Base-by-base conservation (phyloP, 2,797 vertebrate species). In the Hippocampus kuda region DNA sequence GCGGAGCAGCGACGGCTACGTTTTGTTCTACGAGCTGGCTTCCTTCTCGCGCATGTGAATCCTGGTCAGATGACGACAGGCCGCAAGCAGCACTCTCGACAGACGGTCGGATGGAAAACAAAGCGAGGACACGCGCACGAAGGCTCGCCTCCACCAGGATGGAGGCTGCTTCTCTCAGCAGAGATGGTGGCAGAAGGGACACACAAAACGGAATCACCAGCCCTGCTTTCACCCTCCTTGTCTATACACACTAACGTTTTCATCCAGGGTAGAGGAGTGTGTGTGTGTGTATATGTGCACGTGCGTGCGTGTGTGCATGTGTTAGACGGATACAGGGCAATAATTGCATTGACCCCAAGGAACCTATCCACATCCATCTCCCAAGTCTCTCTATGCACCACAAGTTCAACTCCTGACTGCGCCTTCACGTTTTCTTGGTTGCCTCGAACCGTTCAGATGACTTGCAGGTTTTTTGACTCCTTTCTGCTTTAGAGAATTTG, bases 1-100 rank as follows among this genome's bases (percentile, higher is more conserved):
- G 76, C 94, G 93, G 86, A 94, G 94, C 92, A 98, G 95, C 16
- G 96, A 98, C 53, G 95, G 94, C 81, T 99, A 98, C 67, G 91
- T 99, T 82, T 91, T 99, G 87, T 99, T 99, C 90, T 99, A 97
- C 1, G 96, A 98, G 89, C 88, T 94, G 80, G 80, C 84, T 76
- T 93, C 93, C 0, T 93, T 93, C 80, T 97, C 93, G 27, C 90
- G 93, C 76, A 94, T 95, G 91, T 98, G 92, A 94, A 73, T 65
- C 73, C 27, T 63, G 53, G 24, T 38, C 46, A 63, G 62, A 72
- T 65, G 77, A 83, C 24, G 18, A 26, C 24, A 69, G 51, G 72
- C 72, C 51, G 26, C 69, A n/a, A 22, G 66, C 68, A 72, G 61
- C 68, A 66, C 72, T 65, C 75, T 44, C 13, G 20, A 66, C 24